Evolutionary conservation across 2,888 invertebrate species (phyloP).

Genomic region (Craniophora ligustri): DNA sequence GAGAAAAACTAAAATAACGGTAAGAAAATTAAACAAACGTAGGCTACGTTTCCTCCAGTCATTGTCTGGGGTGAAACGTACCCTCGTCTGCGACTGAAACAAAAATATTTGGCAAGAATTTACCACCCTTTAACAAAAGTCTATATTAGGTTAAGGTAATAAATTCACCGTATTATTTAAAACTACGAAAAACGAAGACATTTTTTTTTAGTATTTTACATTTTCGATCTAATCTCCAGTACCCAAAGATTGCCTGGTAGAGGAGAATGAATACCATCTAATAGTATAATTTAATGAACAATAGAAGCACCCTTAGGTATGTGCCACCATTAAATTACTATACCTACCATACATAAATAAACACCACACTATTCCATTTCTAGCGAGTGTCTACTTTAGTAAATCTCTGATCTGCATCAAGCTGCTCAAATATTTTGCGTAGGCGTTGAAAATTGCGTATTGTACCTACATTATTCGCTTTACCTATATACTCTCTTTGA

Average conservation of each 20-base stretch:
- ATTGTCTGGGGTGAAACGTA: constrained; percentile 67
- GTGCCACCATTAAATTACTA: no score
- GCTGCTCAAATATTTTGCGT: constrained; percentile 16
- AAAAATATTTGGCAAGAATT: constrained; percentile 53
- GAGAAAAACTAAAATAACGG: constrained; percentile 63
- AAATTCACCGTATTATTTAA: no score
- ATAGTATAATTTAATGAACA: no score
- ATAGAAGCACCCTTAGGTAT: no score
- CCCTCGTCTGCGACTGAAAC: constrained; percentile 57
- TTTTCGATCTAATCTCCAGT: no score
- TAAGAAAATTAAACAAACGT: constrained; percentile 69
- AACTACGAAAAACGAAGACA: no score
- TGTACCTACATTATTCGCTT: constrained; percentile 1
- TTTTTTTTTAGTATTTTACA: no score
- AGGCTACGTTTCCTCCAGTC: constrained; percentile 62
- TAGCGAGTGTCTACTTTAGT: not conserved
- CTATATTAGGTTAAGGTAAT: no score
- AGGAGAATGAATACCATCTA: no score
- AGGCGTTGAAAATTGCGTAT: constrained; percentile 18
- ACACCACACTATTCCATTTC: not conserved
- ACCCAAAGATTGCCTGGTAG: no score
- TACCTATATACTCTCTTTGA: constrained; percentile 11
- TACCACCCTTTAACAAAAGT: not conserved
- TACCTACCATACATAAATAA: no score
- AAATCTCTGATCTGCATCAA: constrained; percentile 1